phyloP scores from a whole-genome alignment of 2,113 vertebrate species.

The Phrynosoma platyrhinos region DNA sequence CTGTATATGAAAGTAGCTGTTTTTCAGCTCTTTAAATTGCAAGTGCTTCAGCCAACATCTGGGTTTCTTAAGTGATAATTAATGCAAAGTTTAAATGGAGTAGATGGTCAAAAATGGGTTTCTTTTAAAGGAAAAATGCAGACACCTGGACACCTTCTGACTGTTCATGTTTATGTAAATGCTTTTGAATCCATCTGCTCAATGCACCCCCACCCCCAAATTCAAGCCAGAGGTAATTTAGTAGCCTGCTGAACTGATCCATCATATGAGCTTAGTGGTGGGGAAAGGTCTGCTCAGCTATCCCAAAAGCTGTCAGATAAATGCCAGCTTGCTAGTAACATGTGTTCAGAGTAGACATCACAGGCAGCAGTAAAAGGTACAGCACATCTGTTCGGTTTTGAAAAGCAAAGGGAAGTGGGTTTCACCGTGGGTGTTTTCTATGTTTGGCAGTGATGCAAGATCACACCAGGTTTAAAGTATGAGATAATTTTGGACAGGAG shows the following conservation, averaged over 20 bases:
- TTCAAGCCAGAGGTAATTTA: not conserved
- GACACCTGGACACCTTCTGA: slow-evolving; percentile 21
- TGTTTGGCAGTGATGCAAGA: not conserved
- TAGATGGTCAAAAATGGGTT: not conserved
- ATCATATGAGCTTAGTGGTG: not conserved
- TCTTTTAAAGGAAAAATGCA: too few relatives aligned
- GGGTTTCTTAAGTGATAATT: not conserved
- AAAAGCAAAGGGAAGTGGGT: not conserved
- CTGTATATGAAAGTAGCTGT: not conserved
- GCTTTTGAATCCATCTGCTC: not conserved
- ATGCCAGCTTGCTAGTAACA: not conserved
- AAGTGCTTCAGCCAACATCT: not conserved
- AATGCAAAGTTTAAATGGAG: not conserved
- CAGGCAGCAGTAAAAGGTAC: not conserved
- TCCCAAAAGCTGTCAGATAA: not conserved
- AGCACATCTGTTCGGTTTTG: not conserved
- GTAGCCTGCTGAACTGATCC: not conserved
- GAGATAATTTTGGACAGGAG: too few relatives aligned
- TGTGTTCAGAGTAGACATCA: not conserved
- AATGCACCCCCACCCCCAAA: too few relatives aligned
- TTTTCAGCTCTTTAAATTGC: not conserved
- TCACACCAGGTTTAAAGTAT: too few relatives aligned
- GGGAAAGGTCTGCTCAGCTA: not conserved
- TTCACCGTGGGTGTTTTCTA: not conserved
- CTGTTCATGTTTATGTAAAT: not conserved